Evolutionary conservation across 2,888 invertebrate species (phyloP).

Genomic region (Myathropa florea): DNA sequence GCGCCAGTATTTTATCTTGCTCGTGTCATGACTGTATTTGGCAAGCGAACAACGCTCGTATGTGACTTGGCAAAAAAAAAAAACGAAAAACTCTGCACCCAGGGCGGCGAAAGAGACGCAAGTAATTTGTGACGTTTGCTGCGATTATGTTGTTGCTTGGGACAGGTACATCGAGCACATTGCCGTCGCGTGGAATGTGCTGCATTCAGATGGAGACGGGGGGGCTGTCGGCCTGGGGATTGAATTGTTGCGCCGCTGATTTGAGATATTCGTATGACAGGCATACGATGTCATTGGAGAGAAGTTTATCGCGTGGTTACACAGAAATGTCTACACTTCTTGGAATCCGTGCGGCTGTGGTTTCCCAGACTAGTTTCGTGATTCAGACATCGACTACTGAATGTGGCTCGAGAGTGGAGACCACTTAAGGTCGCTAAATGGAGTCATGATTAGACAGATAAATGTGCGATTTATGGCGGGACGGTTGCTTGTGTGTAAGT

Average conservation of each 20-base stretch:
- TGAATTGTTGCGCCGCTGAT: not conserved
- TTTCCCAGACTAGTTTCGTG: constrained; percentile 16
- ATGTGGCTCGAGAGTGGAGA: not conserved
- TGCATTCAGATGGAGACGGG: not conserved
- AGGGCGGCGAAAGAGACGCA: not conserved
- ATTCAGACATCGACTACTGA: not conserved
- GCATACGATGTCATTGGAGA: constrained; percentile 5
- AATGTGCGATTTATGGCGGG: not conserved
- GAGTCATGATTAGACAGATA: not conserved
- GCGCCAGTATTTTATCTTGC: constrained; percentile 65
- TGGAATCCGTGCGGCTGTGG: constrained; percentile 9
- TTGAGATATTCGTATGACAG: not conserved
- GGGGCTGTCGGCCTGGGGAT: not conserved
- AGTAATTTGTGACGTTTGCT: constrained; percentile 47
- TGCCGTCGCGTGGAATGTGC: constrained; percentile 4
- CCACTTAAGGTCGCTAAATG: not conserved
- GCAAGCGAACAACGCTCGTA: constrained; percentile 43
- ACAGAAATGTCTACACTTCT: constrained; percentile 22
- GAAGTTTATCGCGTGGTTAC: constrained; percentile 5
- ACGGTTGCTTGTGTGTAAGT: not conserved
- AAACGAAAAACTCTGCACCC: too few species aligned
- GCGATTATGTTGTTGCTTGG: constrained; percentile 12
- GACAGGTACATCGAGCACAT: constrained; percentile 27
- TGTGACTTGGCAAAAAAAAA: constrained; percentile 18
- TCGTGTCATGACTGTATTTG: constrained; percentile 59